phyloP scores from a whole-genome alignment of 2,113 vertebrate species.

The Loxodonta africana region DNA sequence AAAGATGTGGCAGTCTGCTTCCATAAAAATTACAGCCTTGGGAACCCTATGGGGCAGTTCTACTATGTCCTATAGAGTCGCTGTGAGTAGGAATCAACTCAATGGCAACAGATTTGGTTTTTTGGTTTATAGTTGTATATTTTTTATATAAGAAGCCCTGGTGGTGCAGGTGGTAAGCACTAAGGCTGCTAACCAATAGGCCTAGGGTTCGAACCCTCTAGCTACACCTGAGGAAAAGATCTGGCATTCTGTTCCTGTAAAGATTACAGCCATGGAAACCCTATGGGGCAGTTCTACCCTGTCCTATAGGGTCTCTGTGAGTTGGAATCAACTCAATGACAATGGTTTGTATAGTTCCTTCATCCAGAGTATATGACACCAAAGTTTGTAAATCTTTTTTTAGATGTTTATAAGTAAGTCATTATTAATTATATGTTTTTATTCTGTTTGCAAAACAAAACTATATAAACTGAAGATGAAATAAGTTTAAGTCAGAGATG shows the following conservation, averaged over 20 bases:
- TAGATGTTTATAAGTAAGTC: not conserved
- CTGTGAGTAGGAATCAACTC: no score
- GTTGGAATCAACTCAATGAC: no score
- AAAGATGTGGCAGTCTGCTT: no score
- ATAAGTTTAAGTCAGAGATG: constrained; percentile 25
- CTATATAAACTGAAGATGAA: constrained; percentile 8
- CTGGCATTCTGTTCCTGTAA: no score
- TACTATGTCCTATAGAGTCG: not conserved
- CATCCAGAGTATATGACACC: not conserved
- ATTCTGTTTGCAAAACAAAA: not conserved
- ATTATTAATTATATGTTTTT: not conserved
- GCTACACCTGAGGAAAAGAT: no score
- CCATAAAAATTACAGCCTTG: not conserved
- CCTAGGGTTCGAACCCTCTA: no score
- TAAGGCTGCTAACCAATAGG: no score
- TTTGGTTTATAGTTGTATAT: not conserved
- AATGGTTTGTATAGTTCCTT: not conserved
- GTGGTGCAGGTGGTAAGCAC: no score
- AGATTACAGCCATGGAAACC: no score
- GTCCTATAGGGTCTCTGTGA: no score
- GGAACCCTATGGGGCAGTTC: not conserved
- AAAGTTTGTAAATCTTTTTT: not conserved
- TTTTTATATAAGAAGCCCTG: not conserved
- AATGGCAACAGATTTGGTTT: no score
- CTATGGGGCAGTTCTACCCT: no score